Conservation (phyloP, 2,888 invertebrate species). For the Nasonovia ribisnigri region DNA sequence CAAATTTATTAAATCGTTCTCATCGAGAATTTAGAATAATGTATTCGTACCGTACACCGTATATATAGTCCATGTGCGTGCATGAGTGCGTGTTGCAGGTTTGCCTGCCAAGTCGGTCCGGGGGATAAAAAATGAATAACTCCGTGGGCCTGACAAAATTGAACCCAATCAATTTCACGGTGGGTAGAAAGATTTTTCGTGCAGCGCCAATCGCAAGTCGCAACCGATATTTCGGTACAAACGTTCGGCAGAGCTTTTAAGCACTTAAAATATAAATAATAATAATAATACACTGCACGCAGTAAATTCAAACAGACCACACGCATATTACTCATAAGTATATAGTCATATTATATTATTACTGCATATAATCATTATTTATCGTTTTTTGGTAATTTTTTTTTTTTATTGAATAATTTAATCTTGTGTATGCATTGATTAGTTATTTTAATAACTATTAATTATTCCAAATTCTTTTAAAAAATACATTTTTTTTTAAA, state of each 20-base stretch:
- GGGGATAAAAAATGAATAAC: conserved; percentile 4
- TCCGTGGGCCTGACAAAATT: not conserved
- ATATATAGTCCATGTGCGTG: not conserved
- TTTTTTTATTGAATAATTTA: no score
- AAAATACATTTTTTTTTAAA: no score
- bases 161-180: conserved; percentile 3
- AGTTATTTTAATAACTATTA: no score
- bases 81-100: not conserved
- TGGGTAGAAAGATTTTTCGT: not conserved
- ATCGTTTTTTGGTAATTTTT: no score
- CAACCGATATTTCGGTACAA: not conserved
- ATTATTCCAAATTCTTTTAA: no score
- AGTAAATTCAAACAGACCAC: not conserved
- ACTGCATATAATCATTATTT: no score
- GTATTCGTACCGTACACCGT: not conserved
- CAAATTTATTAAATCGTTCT: not conserved
- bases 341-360: no score
- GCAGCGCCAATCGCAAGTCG: not conserved
- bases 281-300: not conserved
- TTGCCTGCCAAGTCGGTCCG: not conserved
- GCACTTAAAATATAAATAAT: not conserved
- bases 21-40: not conserved
- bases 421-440: no score
- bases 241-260: not conserved
- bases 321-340: not conserved